phyloP scores from a whole-genome alignment of 2,888 invertebrate genomes.

The Phasia obesa region DNA sequence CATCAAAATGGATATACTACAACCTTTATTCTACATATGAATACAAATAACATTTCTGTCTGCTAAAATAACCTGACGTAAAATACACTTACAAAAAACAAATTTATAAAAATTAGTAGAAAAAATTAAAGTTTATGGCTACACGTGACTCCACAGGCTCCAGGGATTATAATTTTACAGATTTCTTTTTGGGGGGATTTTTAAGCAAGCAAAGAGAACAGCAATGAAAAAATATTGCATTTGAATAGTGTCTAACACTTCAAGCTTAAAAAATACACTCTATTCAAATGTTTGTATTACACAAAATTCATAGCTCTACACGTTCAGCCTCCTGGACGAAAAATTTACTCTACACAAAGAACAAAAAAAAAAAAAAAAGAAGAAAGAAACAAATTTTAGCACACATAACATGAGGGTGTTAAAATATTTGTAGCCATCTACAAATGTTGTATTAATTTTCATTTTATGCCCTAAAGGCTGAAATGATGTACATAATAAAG shows the following conservation, averaged over 20 bases:
- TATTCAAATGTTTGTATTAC: constrained; percentile 31
- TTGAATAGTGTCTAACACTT: constrained; percentile 49
- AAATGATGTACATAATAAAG: constrained; percentile 64
- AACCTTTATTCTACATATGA: constrained; percentile 53
- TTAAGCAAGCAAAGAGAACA: constrained; percentile 31
- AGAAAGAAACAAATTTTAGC: too few species aligned
- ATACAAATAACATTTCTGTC: constrained; percentile 60
- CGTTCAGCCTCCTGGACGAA: constrained; percentile 2
- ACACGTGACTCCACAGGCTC: constrained; percentile 72
- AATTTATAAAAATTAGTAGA: constrained; percentile 61
- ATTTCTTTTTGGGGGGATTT: constrained; percentile 70
- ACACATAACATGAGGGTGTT: constrained; percentile 60
- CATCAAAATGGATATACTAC: constrained; percentile 5
- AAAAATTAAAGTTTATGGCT: constrained; percentile 66
- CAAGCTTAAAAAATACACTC: constrained; percentile 34
- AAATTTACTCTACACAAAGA: neutral
- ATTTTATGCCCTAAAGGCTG: constrained; percentile 66
- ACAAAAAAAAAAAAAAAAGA: too few species aligned
- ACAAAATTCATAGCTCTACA: constrained; percentile 26
- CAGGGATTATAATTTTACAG: constrained; percentile 71
- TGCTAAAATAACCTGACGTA: constrained; percentile 19
- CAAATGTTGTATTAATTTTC: constrained; percentile 67
- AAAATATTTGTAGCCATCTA: constrained; percentile 66
- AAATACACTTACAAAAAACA: constrained; percentile 30
- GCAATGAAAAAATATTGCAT: constrained; percentile 46